These are phyloP conservation scores for Bombus affinis DNA, from an alignment of 1,140 invertebrate genomes.

Conservation along the genomic window DNA sequence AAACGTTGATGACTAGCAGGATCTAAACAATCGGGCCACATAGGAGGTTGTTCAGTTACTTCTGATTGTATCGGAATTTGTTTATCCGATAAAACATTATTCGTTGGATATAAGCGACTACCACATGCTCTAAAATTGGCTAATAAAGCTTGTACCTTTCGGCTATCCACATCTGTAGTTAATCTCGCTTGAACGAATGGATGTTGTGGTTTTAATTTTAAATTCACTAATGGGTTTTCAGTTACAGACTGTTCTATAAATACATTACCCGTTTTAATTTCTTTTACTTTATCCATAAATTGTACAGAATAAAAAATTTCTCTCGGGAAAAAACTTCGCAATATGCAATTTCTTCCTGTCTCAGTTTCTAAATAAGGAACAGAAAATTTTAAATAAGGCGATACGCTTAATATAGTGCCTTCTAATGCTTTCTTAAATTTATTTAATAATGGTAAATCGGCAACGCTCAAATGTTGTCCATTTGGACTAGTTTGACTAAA, in stretches of 20 bases:
- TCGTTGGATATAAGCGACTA: slow-evolving; percentile 84
- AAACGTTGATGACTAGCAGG: slow-evolving; percentile 94
- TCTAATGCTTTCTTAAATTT: slow-evolving; percentile 90
- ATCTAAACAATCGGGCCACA: slow-evolving; percentile 90
- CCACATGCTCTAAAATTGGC: slow-evolving; percentile 94
- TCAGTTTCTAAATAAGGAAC: slow-evolving; percentile 96
- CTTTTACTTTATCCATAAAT: slow-evolving; percentile 76
- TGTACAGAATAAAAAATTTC: slow-evolving; percentile 91
- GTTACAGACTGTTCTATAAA: slow-evolving; percentile 42
- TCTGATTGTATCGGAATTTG: slow-evolving; percentile 66
- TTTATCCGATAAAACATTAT: slow-evolving; percentile 73
- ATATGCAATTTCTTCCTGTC: slow-evolving; percentile 88
- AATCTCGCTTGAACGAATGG: slow-evolving; percentile 89
- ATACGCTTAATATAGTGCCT: slow-evolving; percentile 90
- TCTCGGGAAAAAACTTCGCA: slow-evolving; percentile 90
- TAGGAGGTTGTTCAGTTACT: slow-evolving; percentile 47
- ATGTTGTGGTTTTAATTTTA: slow-evolving; percentile 84
- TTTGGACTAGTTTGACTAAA: slow-evolving; percentile 71
- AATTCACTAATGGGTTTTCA: slow-evolving; percentile 56
- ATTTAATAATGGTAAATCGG: slow-evolving; percentile 86
- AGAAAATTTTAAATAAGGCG: slow-evolving; percentile 92
- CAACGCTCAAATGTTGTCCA: slow-evolving; percentile 80
- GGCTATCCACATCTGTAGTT: slow-evolving; percentile 84
- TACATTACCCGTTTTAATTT: slow-evolving; percentile 61
- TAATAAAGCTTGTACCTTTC: slow-evolving; percentile 87